Conservation (phyloP, 2,797 vertebrate species). For the Dicrostonyx torquatus region DNA sequence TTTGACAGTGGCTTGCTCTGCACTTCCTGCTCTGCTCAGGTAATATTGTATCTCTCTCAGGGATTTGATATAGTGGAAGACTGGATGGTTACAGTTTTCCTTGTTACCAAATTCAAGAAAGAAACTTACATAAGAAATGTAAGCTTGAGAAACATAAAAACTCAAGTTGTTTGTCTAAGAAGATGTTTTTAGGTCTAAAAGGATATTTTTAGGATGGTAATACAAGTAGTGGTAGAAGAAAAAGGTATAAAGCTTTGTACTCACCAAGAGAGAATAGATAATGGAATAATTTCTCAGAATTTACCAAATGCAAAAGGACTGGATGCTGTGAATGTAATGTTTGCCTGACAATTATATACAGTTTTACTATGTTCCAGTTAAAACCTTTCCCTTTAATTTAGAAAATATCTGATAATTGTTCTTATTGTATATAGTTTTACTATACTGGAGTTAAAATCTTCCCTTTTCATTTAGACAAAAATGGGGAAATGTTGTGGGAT, state of each 20-base stretch:
- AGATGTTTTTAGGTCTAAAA: not conserved
- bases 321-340: not conserved
- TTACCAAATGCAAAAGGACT: not conserved
- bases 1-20: too few species aligned
- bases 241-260: not conserved
- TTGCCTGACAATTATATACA: not conserved
- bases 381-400: not conserved
- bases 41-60: too few species aligned
- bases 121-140: not conserved
- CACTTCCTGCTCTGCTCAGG: too few species aligned
- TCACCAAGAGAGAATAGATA: not conserved
- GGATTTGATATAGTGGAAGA: not conserved
- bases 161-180: not conserved
- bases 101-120: not conserved
- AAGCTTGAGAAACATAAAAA: not conserved
- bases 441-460: too few species aligned
- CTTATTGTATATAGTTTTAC: too few species aligned
- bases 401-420: too few species aligned
- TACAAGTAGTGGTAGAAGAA: not conserved
- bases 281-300: not conserved
- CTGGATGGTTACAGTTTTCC: not conserved
- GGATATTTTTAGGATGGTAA: not conserved
- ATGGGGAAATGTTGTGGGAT: not conserved
- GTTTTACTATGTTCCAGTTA: not conserved
- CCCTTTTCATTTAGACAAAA: not conserved